Evolutionary conservation across 2,113 vertebrate genomes (phyloP), one percentile per base, ranked within the genome.

Genomic region (Ramphastos sulfuratus): DNA sequence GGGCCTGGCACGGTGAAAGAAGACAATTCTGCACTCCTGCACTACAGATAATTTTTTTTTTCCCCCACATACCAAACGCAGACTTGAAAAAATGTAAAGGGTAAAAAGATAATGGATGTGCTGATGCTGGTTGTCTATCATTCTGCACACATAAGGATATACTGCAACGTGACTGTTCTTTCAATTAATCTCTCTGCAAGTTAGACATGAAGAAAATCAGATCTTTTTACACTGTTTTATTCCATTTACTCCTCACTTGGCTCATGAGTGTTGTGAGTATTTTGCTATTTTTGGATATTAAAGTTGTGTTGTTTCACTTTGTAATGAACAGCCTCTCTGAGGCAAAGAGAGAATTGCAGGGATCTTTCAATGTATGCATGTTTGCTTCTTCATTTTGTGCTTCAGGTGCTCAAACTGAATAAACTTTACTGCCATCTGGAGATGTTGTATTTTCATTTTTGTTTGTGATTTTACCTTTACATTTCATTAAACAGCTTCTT

Each of bases 371-470:
- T 58, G 61, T 6, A 85, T 52, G 23, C 9, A 39, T 80, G 56
- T 76, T 81, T 82, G 63, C n/a, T 87, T 80, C 92, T 85, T 89
- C 60, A 73, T 85, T 93, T 94, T 93, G 65, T 79, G 74, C 85
- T 65, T 65, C 60, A 89, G 74, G 77, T 95, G 17, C 21, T 89
- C 66, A 58, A 83, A 95, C 48, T 70, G 65, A 92, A 94, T 89
- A 85, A 96, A 92, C 74, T 95, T 94, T 73, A 95, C 91, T 95
- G 93, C 93, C 89, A 93, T 95, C 95, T 96, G 95, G 94, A 95
- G 87, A 96, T 87, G 82, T 20, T 89, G 39, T 69, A 72, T 89
- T 93, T 96, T 93, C 31, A 80, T 90, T 93, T 96, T 64, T 72
- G 39, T 92, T 91, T 91, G 60, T 85, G 89, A 66, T 90, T 93